phyloP scores from a whole-genome alignment of 2,888 invertebrate genomes.

The Melanostoma mellinum region DNA sequence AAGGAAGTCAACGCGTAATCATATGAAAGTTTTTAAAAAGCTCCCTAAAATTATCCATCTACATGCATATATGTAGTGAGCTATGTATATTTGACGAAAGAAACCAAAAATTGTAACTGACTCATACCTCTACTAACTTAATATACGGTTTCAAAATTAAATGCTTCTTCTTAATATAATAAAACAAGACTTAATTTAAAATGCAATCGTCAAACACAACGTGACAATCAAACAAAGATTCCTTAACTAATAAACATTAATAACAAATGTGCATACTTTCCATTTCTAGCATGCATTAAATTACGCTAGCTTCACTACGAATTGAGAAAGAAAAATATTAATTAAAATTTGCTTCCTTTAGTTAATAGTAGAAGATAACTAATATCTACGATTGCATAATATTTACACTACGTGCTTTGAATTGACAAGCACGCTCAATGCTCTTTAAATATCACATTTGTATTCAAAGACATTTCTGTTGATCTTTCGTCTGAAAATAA shows the following conservation, averaged over 20 bases:
- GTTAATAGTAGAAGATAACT: conserved; percentile 1
- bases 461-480: conserved; percentile 29
- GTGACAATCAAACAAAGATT: conserved; percentile 37
- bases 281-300: conserved; percentile 24
- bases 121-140: no score
- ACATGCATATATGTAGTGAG: no score
- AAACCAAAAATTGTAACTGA: no score
- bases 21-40: no score
- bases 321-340: conserved; percentile 5
- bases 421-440: not conserved
- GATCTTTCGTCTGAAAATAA: conserved; percentile 22
- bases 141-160: no score
- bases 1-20: no score
- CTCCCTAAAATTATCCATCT: no score
- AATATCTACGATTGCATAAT: conserved; percentile 33
- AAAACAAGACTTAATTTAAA: conserved; percentile 11
- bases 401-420: conserved; percentile 40
- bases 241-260: conserved; percentile 22
- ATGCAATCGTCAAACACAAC: conserved; percentile 20
- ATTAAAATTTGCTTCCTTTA: conserved; percentile 30
- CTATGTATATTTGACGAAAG: no score
- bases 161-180: not conserved
- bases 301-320: not conserved
- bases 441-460: conserved; percentile 37
- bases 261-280: conserved; percentile 43